Percentiles rank a stretch among this genome's conserved stretches.
phyloP scores from a whole-genome alignment of 2,113 vertebrate species.

The Cyanistes caeruleus region DNA sequence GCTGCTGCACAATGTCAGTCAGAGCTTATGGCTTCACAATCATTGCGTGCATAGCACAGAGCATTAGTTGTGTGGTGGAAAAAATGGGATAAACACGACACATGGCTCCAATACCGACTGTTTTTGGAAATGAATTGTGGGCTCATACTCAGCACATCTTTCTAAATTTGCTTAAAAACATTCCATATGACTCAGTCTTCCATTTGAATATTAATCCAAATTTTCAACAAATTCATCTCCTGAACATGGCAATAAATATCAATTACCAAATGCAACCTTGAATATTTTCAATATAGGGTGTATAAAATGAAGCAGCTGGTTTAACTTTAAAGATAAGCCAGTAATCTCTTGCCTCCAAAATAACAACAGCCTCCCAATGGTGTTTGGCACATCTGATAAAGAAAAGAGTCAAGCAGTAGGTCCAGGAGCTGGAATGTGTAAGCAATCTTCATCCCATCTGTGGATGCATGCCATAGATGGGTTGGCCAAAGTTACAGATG shows the following conservation, averaged over 20 bases:
- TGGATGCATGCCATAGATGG: neutral
- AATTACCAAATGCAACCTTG: neutral
- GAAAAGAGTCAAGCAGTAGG: neutral
- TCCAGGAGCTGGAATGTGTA: conserved; percentile 21
- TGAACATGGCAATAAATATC: neutral
- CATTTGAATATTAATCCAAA: neutral
- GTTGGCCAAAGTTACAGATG: conserved; percentile 8
- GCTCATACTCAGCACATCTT: neutral
- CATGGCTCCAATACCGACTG: neutral
- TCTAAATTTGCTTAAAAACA: neutral
- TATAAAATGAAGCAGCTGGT: conserved; percentile 30
- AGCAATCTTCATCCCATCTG: conserved; percentile 50
- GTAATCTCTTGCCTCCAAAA: neutral
- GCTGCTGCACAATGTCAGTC: neutral
- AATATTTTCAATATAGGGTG: neutral
- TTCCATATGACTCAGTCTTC: neutral
- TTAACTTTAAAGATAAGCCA: neutral
- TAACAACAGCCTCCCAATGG: neutral
- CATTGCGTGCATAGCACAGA: neutral
- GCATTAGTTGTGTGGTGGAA: neutral
- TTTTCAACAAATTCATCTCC: neutral
- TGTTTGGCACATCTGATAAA: conserved; percentile 22
- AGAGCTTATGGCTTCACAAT: neutral
- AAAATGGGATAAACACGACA: neutral
- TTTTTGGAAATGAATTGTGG: neutral